phyloP scores from a whole-genome alignment of 2,797 vertebrate species.

The Gymnopithys bicolor region DNA sequence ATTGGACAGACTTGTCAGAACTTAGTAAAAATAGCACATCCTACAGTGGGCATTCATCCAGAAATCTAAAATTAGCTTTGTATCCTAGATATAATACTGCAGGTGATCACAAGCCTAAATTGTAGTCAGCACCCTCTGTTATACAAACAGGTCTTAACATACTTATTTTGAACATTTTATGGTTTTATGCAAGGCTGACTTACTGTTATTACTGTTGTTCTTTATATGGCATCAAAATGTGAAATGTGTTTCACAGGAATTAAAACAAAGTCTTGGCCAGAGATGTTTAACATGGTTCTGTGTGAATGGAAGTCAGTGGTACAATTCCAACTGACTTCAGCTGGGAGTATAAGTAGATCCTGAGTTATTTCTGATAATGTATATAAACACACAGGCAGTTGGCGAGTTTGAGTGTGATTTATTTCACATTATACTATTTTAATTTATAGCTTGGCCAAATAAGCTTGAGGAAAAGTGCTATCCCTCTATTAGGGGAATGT shows the following conservation, averaged over 20 bases:
- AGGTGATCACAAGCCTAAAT: not conserved
- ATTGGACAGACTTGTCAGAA: slow-evolving; percentile 10
- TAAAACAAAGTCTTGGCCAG: not conserved
- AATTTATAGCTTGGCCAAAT: not conserved
- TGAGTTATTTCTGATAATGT: not conserved
- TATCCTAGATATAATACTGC: not conserved
- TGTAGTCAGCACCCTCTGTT: not conserved
- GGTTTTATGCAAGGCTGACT: not conserved
- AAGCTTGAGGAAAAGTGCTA: not conserved
- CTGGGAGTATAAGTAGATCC: not conserved
- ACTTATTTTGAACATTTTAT: not conserved
- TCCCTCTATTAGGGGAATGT: not conserved
- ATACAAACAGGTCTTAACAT: not conserved
- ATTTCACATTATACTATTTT: not conserved
- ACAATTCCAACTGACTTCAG: not conserved
- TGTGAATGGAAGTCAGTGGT: not conserved
- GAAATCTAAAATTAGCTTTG: slow-evolving; percentile 50
- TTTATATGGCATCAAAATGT: not conserved
- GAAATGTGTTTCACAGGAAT: not conserved
- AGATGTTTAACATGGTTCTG: not conserved
- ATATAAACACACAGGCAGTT: not conserved
- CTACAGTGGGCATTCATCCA: slow-evolving; percentile 33
- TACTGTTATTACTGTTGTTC: not conserved
- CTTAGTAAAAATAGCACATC: slow-evolving; percentile 32
- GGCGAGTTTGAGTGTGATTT: not conserved